Evolutionary conservation across 1,140 invertebrate genomes (phyloP), one percentile per base, ranked within the genome.

Genomic region (Ericerus pela): DNA sequence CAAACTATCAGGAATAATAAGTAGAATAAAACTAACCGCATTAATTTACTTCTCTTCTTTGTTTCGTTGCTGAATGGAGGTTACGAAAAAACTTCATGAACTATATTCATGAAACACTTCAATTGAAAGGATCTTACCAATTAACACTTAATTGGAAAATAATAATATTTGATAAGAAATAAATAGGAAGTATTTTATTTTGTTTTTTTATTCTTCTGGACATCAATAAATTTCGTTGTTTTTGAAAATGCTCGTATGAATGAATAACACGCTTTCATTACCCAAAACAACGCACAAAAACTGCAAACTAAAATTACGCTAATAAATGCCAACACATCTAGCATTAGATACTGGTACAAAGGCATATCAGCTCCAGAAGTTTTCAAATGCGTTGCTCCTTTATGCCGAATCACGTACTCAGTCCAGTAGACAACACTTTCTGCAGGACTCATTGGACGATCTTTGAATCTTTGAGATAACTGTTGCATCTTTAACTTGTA

Each of bases 381-480:
- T 31, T 29, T 8, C 2, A 54, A 20, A 8, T 30, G 52, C 11
- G 24, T 2, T 31, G 67, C 70, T n/a, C 69, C 70, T 38, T 68
- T 65, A 59, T 73, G 66, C 37, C 70, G 64, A 18, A 72, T 31
- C 2, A 62, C 63, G 58, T 79, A 79, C 61, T 79, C 76, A 0
- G 75, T 71, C 77, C 77, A 79, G 66, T 72, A 79, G 18, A 76
- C 63, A 0, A 76, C 73, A 0, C 69, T 73, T 2, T 77, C 73
- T 29, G 75, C 56, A 0, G 75, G 69, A 10, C 66, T 63, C 60
- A 73, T 62, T 2, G 76, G 75, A 33, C 73, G 68, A 60, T 79
- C 77, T 20, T 67, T 70, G 16, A 70, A 70, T 33, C 29, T 14
- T 11, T 26, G 11, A 2, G 57, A 58, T 38, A 38, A 14, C 14